Conservation (phyloP, 2,888 invertebrate genomes). For the Morinoia aosen region DNA sequence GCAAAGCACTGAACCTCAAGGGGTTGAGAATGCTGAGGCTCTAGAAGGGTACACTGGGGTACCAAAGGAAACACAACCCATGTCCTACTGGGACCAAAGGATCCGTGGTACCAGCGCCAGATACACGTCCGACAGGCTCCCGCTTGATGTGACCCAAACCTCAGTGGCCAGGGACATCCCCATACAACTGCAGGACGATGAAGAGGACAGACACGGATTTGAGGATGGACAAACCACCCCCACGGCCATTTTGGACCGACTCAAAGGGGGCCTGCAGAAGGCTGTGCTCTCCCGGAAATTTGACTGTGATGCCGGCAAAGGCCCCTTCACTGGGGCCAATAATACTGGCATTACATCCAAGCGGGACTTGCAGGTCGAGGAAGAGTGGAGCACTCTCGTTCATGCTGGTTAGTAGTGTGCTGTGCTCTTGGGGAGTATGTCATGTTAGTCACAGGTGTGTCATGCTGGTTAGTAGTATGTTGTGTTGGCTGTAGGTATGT, state of each 20-base stretch:
- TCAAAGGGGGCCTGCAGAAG: slow-evolving; percentile 18
- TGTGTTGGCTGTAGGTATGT: neutral
- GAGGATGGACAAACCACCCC: neutral
- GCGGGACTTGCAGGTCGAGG: neutral
- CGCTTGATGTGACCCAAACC: neutral
- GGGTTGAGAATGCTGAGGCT: neutral
- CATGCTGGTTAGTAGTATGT: neutral
- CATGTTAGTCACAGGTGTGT: neutral
- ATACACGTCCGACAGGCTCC: neutral
- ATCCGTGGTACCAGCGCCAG: neutral
- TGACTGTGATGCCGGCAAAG: neutral
- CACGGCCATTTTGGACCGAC: neutral
- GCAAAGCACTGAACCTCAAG: neutral
- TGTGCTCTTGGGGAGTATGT: neutral
- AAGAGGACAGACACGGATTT: neutral
- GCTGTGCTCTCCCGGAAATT: neutral
- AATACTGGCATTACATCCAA: neutral
- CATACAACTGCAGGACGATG: neutral
- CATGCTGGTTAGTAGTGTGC: neutral
- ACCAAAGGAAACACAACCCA: neutral
- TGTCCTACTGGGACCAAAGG: slow-evolving; percentile 19
- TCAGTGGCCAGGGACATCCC: slow-evolving; percentile 24
- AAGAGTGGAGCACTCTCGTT: slow-evolving; percentile 38
- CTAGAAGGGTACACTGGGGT: neutral
- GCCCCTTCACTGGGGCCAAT: neutral